These are phyloP conservation scores for Poecilia picta DNA, from an alignment of 2,797 vertebrate species.

Conservation along the genomic window DNA sequence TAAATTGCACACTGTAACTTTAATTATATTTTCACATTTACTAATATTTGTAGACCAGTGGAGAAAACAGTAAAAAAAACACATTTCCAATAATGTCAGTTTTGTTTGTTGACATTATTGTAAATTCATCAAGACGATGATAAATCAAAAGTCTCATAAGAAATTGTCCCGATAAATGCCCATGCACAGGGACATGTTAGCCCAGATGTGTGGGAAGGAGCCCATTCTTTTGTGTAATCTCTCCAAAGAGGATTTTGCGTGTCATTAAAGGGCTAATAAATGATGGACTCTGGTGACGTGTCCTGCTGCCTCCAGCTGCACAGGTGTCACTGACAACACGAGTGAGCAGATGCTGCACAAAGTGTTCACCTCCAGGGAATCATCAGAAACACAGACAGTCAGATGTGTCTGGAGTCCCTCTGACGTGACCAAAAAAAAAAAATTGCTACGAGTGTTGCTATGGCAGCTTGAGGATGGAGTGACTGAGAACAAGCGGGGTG, in stretches of 20 bases:
- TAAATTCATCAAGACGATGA: no score
- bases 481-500: slow-evolving; percentile 75
- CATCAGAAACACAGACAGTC: slow-evolving; percentile 40
- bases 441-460: slow-evolving; percentile 70
- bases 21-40: no score
- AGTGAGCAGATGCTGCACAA: slow-evolving; percentile 39
- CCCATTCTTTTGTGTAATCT: background rate
- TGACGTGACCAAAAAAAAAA: slow-evolving; percentile 47
- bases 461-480: slow-evolving; percentile 73
- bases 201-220: slow-evolving; percentile 15
- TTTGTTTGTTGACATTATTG: no score
- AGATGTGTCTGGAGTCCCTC: slow-evolving; percentile 59
- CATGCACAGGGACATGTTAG: background rate
- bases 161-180: background rate
- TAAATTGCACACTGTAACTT: no score
- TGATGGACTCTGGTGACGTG: slow-evolving; percentile 11
- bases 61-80: no score
- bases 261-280: slow-evolving; percentile 25
- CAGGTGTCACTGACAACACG: slow-evolving; percentile 26
- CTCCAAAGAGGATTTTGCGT: background rate
- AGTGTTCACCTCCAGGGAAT: slow-evolving; percentile 45
- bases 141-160: no score
- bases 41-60: no score
- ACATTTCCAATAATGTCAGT: no score
- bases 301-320: background rate